Percentiles rank a stretch among this genome's conserved stretches.
These are phyloP conservation scores for Elephantulus edwardii DNA, from an alignment of 2,113 vertebrate species.

Conservation along the genomic window DNA sequence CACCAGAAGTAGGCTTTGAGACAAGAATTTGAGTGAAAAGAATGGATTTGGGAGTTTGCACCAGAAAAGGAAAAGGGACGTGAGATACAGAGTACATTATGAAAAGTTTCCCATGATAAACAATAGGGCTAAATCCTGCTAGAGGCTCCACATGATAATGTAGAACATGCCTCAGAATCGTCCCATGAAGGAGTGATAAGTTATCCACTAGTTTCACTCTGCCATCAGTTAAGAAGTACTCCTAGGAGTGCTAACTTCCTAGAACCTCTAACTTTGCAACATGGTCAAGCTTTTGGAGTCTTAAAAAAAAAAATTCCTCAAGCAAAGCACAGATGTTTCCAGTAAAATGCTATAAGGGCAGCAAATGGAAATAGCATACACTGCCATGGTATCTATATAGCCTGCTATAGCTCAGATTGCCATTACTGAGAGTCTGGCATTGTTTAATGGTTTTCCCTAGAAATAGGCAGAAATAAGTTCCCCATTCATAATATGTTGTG, in stretches of 20 bases:
- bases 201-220: background rate
- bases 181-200: background rate
- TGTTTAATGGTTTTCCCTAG: background rate
- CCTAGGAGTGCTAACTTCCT: background rate
- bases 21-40: background rate
- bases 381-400: background rate
- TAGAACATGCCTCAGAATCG: conserved; percentile 5
- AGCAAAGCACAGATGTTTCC: background rate
- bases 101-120: background rate
- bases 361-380: background rate
- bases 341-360: background rate
- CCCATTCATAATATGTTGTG: background rate
- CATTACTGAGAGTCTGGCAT: background rate
- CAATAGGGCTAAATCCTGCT: background rate
- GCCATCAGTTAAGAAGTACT: background rate
- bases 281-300: background rate
- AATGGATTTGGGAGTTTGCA: background rate
- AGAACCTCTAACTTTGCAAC: background rate
- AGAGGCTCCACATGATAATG: background rate
- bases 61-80: background rate
- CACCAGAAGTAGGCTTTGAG: background rate
- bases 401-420: background rate
- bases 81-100: background rate
- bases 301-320: conserved; percentile 33
- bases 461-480: background rate